Evolutionary conservation across 2,113 vertebrate species (phyloP), one percentile per base, ranked within the genome.

Genomic region (Thalassarche chlororhynchos): DNA sequence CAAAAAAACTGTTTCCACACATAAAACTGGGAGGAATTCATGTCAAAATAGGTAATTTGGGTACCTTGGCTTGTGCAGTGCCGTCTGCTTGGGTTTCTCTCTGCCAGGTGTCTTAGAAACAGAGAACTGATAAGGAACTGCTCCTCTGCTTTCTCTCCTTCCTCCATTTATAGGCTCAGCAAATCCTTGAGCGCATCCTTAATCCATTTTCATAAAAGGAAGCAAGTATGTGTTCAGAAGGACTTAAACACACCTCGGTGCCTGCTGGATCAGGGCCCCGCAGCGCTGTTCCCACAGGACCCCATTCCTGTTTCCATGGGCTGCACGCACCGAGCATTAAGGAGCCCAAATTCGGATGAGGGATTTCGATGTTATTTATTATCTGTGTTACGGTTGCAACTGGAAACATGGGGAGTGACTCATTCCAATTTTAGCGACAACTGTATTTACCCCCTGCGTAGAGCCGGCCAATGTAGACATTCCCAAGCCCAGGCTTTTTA

Each of bases 251-350:
- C 44, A 29, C 49, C 52, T 32, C 0, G 0, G 36, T 49, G 32
- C 84, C 76, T 0, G 0, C 11, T 6, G 62, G 60, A 14, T 8
- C 4, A 0, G 29, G 21, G 16, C 17, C 15, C 18, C 0, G 0
- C 28, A 28, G 70, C 1, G 0, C 29, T 3, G 1, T 7, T 47
- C 65, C 85, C 13, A 0, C n/a, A 16, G 11, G 49, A 47, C 6
- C 24, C 26, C 24, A 0, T 12, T 38, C 46, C 55, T 6, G 8
- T 29, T 36, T 46, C 74, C 47, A 6, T 0, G 77, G 49, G 54
- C 66, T 23, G 18, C 72, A 52, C 0, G 0, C 12, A 16, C 2
- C 0, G 0, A 68, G 46, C 60, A 76, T 31, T 20, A 86, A 92
- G 69, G 42, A 94, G 23, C 85, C 79, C 42, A 7, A 6, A 36